Evolutionary conservation across 2,797 vertebrate genomes (phyloP), one percentile per base, ranked within the genome.

Genomic region (Dryobates pubescens): DNA sequence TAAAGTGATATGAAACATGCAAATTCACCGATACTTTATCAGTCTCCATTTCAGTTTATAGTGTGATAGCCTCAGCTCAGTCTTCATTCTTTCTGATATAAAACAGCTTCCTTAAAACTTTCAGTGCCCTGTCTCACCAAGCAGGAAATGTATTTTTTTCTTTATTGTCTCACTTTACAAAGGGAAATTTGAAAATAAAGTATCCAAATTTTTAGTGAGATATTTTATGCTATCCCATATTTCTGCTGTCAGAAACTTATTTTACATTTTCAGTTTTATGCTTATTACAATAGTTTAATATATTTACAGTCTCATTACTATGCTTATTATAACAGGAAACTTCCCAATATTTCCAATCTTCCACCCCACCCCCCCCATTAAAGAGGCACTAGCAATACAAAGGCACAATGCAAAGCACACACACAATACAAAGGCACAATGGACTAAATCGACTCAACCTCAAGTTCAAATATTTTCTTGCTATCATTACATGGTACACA

Each of bases 241-340:
- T 84, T 72, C 30, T 79, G 27, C 27, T 89, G 61, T 81, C 68
- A 81, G 36, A 86, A 92, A 43, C 6, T 74, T 80, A 65, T 32
- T 87, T 78, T 79, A 36, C 56, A 49, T 76, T 87, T 92, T 84
- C 73, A 92, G 47, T 73, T 82, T 80, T 81, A 89, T 53, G 69
- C 74, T 94, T 87, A 81, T 85, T 85, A 63, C 70, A 85, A 53
- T 13, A 43, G 24, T 88, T 94, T 64, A 53, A 34, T 78, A 72
- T 74, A 70, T 82, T 94, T 91, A 84, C 74, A 51, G 16, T 65
- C 32, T 75, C 47, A 78, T 88, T 93, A 72, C 62, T 72, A 24
- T 51, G 61, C 19, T 68, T 36, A 78, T 82, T 73, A 41, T 54
- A 64, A 79, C 32, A 73, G 8, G 12, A 18, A 86, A 68, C 9